Base-by-base conservation (phyloP, 1,140 invertebrate species). In the Meloidogyne hapla region DNA sequence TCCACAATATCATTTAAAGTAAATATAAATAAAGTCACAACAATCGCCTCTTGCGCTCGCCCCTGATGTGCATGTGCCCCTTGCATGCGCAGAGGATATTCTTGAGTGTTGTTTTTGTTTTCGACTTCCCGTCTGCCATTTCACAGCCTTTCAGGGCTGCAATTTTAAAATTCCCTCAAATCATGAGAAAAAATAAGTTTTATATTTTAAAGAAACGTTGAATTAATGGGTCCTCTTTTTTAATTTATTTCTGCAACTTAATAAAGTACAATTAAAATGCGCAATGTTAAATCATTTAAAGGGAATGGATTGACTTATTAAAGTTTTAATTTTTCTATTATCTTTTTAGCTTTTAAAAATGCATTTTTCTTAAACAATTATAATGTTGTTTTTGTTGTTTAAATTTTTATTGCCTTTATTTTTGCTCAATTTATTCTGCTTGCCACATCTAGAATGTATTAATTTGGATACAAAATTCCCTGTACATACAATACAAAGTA, bases 401-500 rank as follows among this genome's bases (percentile, higher is more conserved):
- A 33, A n/a, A 56, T n/a, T 56, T n/a, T 56, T n/a, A 2, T 56
- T 56, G 26, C 28, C n/a, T 63, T 26, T 73, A 62, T 73, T 25
- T 15, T 62, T 73, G 56, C 23, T 61, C 42, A 23, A n/a, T 12
- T 64, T 64, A 18, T 23, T 63, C 28, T 26, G 45, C 65, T 33
- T 42, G 65, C 65, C 15, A 66, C 13, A 65, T 15, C 4, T 26
- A 33, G 65, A 42, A 33, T 33, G 65, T 42, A 73, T 73, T 9
- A 62, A 73, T 62, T 38, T 40, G 56, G 70, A 73, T 21, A 61
- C 70, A 25, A 73, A 73, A 38, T 73, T 73, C n/a, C 70, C 70
- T 42, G 21, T 73, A 42, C 70, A 73, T 21, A 73, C 70, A 25
- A 73, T 73, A 25, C 70, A 73, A 62, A 62, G 70, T 73, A 69